Evolutionary conservation across 1,140 invertebrate genomes (phyloP), one percentile per base, ranked within the genome.

Genomic region (Megathymus violae): DNA sequence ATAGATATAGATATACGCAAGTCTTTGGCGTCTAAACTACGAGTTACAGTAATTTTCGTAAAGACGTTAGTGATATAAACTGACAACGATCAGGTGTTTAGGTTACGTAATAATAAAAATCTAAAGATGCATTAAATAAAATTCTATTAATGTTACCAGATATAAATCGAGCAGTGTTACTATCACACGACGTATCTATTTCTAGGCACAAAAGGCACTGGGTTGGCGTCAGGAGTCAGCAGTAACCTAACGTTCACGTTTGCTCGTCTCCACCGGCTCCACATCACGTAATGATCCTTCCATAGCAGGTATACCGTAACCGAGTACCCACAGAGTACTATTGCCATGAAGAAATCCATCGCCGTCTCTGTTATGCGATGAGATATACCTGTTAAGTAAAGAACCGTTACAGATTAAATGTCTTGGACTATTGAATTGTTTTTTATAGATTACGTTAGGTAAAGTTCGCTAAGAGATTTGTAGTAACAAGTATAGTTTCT

Each of bases 211-310:
- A 91, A 91, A 2, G 86, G 86, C 19, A 89, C 84, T 4, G 88
- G 88, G 36, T 84, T 82, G 4, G 87, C 48, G 46, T 91, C 88
- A 0, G 85, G 85, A 0, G 77, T 71, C 7, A 91, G 71, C 0
- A 91, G 70, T 3, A 91, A 62, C 19, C 88, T 68, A 9, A 91
- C 89, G 59, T 91, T 90, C 6, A 91, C 88, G 50, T 89, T 91
- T 4, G 88, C 88, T 16, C 86, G 65, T 11, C 90, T 60, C 90
- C 90, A 91, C 19, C 90, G 60, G 43, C 89, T 88, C 90, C 90
- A 91, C 83, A 91, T 84, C 15, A 89, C 80, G 60, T 88, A 89
- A 60, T 91, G 90, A 48, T 91, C 89, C 48, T 90, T 91, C 88
- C 90, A 91, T 6, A 91, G 73, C n/a, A 90, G 74, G 64, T 91